Conservation (phyloP, 2,888 invertebrate species). For the Neoaliturus tenellus region DNA sequence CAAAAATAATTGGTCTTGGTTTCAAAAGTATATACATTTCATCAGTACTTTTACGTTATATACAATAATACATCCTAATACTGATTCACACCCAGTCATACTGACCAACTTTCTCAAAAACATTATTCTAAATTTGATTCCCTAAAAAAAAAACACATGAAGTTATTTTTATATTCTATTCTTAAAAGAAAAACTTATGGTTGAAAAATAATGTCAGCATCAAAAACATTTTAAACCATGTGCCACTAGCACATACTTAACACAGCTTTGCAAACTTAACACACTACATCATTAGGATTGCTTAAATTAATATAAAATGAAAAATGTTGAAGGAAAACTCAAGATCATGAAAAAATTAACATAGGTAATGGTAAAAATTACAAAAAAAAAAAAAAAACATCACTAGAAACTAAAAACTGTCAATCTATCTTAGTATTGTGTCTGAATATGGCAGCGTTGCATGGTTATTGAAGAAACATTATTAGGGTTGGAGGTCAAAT, state of each 20-base stretch:
- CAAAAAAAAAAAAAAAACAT: too few relatives aligned
- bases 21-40: slow-evolving; percentile 31
- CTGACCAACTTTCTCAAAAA: slow-evolving; percentile 2
- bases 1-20: slow-evolving; percentile 48
- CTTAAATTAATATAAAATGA: neutral
- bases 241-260: neutral
- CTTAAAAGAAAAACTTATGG: neutral
- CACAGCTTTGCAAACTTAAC: too few relatives aligned
- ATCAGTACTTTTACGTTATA: slow-evolving; percentile 36
- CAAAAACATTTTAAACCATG: neutral
- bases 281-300: neutral
- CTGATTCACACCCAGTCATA: neutral
- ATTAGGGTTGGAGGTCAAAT: neutral
- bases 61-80: slow-evolving; percentile 44
- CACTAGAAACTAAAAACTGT: neutral
- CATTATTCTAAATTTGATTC: neutral
- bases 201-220: neutral
- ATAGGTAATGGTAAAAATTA: neutral
- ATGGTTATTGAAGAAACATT: neutral
- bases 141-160: neutral
- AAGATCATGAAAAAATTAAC: neutral
- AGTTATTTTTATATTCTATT: neutral
- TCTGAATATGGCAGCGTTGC: neutral
- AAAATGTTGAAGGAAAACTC: neutral
- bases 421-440: neutral